Evolutionary conservation across 2,888 invertebrate species (phyloP), one percentile per base, ranked within the genome.

Genomic region (Idaea straminata): DNA sequence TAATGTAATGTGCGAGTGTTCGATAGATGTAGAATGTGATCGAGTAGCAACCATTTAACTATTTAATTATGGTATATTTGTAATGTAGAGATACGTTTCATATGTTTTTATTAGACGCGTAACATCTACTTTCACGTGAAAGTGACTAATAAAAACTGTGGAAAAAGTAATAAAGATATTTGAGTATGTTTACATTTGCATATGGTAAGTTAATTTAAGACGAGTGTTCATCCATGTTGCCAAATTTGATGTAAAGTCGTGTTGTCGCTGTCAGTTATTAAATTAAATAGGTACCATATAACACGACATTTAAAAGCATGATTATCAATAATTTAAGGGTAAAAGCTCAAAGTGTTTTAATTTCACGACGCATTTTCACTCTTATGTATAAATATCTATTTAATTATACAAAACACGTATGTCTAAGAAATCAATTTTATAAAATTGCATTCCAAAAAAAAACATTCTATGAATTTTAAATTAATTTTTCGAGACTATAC

Each of bases 1-100:
- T 83, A 87, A 87, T 88, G 87, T 90, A 87, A 89, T 84, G 92
- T 92, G 92, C 84, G 92, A 87, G 92, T 92, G 92, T 91, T 92
- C 85, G 87, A 91, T 92, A 92, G 91, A 79, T 85, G 92, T 92
- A 92, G 92, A 83, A 84, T 84, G 89, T 91, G 88, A 85, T 85
- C 84, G 78, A 85, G 80, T 86, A 79, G 89, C 90, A 88, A 91
- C 77, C 75, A 82, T 81, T 76, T 80, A 81, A 83, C 79, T 76
- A 80, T 82, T 82, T 75, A 74, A 73, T 78, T 75, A 81, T 81
- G 81, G 81, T 80, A 80, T 81, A 80, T 73, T 72, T 77, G 80
- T 78, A 75, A 71, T 76, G 77, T 71, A 71, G 67, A 67, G 66
- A 72, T 62, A 35, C 61, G 64, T 69, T 69, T 66, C 62, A 64